Conservation (phyloP, 2,888 invertebrate genomes). For the Eupelmus urozonus region DNA sequence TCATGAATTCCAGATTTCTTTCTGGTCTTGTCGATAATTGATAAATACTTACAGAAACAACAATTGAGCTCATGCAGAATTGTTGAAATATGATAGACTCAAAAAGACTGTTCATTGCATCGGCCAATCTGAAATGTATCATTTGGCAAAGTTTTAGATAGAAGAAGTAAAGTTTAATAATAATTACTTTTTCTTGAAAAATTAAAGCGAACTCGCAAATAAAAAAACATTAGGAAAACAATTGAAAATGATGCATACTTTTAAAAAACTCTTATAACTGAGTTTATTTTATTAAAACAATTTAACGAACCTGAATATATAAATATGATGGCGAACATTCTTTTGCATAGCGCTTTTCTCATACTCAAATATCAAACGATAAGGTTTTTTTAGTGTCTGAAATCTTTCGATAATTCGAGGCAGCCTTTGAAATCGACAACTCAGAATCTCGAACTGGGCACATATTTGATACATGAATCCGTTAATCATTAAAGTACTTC, state of each 20-base stretch:
- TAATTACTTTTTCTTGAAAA: too few species aligned
- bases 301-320: constrained; percentile 30
- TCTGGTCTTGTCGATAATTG: constrained; percentile 34
- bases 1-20: constrained; percentile 33
- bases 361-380: constrained; percentile 11
- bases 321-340: constrained; percentile 37
- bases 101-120: constrained; percentile 32
- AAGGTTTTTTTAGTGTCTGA: neutral
- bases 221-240: too few species aligned
- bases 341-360: constrained; percentile 24
- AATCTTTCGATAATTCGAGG: constrained; percentile 23
- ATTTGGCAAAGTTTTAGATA: too few species aligned
- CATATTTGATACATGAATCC: constrained; percentile 45
- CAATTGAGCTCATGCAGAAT: constrained; percentile 36
- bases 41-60: constrained; percentile 37
- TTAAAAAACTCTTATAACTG: too few species aligned
- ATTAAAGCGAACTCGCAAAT: too few species aligned
- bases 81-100: constrained; percentile 36
- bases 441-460: constrained; percentile 27
- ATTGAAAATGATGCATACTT: too few species aligned
- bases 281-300: too few species aligned
- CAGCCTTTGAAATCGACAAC: constrained; percentile 5
- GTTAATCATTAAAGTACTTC: constrained; percentile 24
- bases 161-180: neutral
- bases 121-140: constrained; percentile 13